These are phyloP conservation scores for Hirtodrosophila duncani DNA, from an alignment of 2,888 invertebrate genomes.

Conservation along the genomic window DNA sequence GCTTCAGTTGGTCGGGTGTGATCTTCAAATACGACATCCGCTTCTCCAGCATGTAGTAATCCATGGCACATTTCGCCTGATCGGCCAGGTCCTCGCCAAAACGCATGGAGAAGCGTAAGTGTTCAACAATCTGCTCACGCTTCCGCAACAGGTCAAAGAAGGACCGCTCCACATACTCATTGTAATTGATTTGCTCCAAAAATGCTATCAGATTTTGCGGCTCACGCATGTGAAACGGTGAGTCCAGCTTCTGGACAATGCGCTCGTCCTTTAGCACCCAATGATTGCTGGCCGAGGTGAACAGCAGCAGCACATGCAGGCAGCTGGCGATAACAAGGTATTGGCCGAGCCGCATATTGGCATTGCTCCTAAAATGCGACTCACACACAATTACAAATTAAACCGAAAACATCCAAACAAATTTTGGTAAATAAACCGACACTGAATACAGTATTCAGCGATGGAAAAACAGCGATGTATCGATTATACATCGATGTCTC, in stretches of 20 bases:
- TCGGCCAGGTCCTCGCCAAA: constrained; percentile 75
- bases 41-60: constrained; percentile 71
- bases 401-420: too few relatives aligned
- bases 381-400: too few relatives aligned
- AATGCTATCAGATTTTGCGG: constrained; percentile 76
- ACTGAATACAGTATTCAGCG: too few relatives aligned
- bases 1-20: constrained; percentile 70
- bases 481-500: too few relatives aligned
- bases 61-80: constrained; percentile 75
- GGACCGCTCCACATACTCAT: constrained; percentile 74
- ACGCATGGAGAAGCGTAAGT: constrained; percentile 74
- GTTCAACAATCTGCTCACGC: constrained; percentile 74
- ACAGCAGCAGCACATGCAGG: constrained; percentile 44
- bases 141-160: constrained; percentile 72
- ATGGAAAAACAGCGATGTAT: too few relatives aligned
- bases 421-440: too few relatives aligned
- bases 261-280: constrained; percentile 75
- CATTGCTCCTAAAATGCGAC: too few relatives aligned
- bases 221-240: constrained; percentile 76
- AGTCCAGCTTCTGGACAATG: constrained; percentile 75
- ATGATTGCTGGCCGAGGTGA: constrained; percentile 70
- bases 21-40: constrained; percentile 67
- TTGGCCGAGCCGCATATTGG: constrained; percentile 41
- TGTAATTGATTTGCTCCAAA: constrained; percentile 75
- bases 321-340: constrained; percentile 32